Conservation (phyloP, 2,113 vertebrate species). For the Lophochroa leadbeateri region DNA sequence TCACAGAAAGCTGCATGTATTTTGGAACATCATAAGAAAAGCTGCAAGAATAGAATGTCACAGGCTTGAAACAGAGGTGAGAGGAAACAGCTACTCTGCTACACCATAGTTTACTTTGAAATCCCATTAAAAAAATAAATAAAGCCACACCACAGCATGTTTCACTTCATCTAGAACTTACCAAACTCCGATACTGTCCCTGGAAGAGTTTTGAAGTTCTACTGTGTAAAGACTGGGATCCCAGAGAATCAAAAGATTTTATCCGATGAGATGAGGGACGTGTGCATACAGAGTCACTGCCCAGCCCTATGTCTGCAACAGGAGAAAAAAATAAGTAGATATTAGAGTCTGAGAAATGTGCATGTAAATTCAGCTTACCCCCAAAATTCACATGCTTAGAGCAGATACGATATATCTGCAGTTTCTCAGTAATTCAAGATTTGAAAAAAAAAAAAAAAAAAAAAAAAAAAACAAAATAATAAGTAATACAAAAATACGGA, state of each 20-base stretch:
- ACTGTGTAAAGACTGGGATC: slow-evolving; percentile 86
- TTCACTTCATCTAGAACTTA: slow-evolving; percentile 69
- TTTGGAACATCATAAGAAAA: not conserved
- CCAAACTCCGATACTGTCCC: slow-evolving; percentile 97
- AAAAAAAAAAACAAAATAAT: not conserved
- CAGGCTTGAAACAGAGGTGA: not conserved
- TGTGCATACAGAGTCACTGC: slow-evolving; percentile 92
- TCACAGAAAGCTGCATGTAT: not conserved
- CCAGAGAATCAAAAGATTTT: slow-evolving; percentile 95
- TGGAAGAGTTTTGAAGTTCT: slow-evolving; percentile 93
- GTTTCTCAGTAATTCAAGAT: not conserved
- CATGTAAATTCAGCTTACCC: not conserved
- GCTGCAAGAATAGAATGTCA: not conserved
- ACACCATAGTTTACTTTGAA: not conserved
- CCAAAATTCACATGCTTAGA: not conserved
- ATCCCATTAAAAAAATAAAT: not conserved
- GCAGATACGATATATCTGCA: not conserved
- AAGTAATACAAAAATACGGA: not conserved
- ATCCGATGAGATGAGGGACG: slow-evolving; percentile 92
- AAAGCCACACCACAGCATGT: not conserved
- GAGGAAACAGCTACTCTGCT: not conserved
- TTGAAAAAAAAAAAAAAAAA: not conserved
- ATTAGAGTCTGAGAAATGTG: not conserved
- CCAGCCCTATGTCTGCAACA: slow-evolving; percentile 91
- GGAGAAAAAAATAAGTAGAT: not conserved